These are phyloP conservation scores for Phenganax subtilis DNA, from an alignment of 92 coral and sea anemone genomes.

Conservation along the genomic window DNA sequence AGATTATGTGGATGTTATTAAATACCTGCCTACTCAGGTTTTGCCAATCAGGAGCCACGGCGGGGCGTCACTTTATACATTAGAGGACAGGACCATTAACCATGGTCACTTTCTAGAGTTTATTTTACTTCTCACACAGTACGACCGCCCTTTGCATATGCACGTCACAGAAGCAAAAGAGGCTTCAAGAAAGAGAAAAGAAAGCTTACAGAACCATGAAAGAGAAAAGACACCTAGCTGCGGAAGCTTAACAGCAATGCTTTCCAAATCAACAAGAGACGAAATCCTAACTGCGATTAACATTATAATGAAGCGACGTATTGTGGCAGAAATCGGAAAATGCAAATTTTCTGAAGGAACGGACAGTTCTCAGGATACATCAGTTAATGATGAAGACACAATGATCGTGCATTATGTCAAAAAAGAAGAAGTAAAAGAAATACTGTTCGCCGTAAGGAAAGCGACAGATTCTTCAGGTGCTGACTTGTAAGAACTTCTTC, in stretches of 20 bases:
- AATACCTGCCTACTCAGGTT: slow-evolving; percentile 10
- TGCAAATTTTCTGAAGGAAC: slow-evolving; percentile 4
- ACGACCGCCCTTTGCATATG: not conserved
- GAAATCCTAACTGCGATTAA: slow-evolving; percentile 9
- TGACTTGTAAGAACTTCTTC: slow-evolving; percentile 14
- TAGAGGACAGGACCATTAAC: slow-evolving; percentile 17
- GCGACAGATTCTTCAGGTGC: slow-evolving; percentile 12
- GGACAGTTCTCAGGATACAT: slow-evolving; percentile 21
- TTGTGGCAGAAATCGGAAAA: slow-evolving; percentile 19
- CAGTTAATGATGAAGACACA: slow-evolving; percentile 14
- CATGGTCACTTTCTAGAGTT: slow-evolving; percentile 21
- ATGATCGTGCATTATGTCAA: slow-evolving; percentile 18
- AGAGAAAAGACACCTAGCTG: slow-evolving; percentile 5
- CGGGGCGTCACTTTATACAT: slow-evolving; percentile 9
- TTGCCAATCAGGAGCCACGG: slow-evolving; percentile 25
- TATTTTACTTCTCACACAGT: slow-evolving; percentile 6
- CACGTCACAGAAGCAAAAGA: not conserved
- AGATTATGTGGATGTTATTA: slow-evolving; percentile 4
- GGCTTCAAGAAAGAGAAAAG: slow-evolving; percentile 5
- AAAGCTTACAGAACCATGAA: slow-evolving; percentile 2
- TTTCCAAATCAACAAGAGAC: slow-evolving; percentile 18
- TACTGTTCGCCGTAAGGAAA: not conserved
- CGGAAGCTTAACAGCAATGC: slow-evolving; percentile 18
- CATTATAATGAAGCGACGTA: not conserved
- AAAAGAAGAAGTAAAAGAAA: slow-evolving; percentile 10